Evolutionary conservation across 2,113 vertebrate species (phyloP).

Genomic region (Zingel zingel): DNA sequence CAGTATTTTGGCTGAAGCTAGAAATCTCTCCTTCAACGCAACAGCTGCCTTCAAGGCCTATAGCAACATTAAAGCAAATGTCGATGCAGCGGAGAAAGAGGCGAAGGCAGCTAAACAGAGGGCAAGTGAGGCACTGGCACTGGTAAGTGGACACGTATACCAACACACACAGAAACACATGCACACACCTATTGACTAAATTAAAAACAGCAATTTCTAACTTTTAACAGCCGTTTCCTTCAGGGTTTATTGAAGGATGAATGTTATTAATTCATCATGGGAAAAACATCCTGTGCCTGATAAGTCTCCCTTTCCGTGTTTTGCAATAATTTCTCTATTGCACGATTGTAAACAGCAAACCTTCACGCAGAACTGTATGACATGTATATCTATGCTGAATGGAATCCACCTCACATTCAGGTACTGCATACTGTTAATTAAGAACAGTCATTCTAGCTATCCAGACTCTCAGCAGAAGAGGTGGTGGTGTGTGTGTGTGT

Average conservation of each 20-base stretch:
- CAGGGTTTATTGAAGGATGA: background rate
- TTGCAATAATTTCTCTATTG: background rate
- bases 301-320: background rate
- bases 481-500: background rate
- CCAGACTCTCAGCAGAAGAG: slow-evolving; percentile 21
- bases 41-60: slow-evolving; percentile 97
- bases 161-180: background rate
- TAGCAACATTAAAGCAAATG: slow-evolving; percentile 93
- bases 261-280: background rate
- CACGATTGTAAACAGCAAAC: background rate
- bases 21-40: slow-evolving; percentile 97
- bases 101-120: slow-evolving; percentile 89
- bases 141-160: slow-evolving; percentile 85
- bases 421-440: background rate
- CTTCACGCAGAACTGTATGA: background rate
- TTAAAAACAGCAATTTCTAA: background rate
- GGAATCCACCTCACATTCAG: slow-evolving; percentile 5
- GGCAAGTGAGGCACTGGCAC: slow-evolving; percentile 88
- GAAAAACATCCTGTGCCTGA: background rate
- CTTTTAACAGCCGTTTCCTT: background rate
- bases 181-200: background rate
- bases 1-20: slow-evolving; percentile 96
- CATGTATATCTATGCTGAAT: background rate
- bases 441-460: slow-evolving; percentile 19
- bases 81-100: slow-evolving; percentile 91